These are phyloP conservation scores for Nomia melanderi DNA, from an alignment of 1,140 invertebrate genomes.

Conservation along the genomic window DNA sequence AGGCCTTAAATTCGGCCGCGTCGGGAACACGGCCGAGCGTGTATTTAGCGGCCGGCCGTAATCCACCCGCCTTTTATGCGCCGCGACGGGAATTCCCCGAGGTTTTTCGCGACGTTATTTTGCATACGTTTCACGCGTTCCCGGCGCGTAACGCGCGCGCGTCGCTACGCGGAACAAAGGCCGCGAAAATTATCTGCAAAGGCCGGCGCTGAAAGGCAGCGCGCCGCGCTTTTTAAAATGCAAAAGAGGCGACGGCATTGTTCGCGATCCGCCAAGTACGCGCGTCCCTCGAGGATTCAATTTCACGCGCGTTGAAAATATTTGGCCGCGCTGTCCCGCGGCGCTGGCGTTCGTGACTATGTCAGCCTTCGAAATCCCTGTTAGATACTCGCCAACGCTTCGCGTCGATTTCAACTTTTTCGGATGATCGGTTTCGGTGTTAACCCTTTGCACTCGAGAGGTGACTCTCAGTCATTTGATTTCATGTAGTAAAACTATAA, in stretches of 20 bases:
- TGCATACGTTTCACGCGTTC: not conserved
- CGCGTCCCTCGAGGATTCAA: slow-evolving; percentile 3
- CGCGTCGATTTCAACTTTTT: no score
- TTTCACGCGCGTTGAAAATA: not conserved
- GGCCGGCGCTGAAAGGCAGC: not conserved
- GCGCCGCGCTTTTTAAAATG: not conserved
- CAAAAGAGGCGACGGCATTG: not conserved
- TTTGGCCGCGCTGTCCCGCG: no score
- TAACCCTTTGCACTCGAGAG: no score
- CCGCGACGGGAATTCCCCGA: slow-evolving; percentile 39
- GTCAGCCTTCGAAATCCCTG: no score
- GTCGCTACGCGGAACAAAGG: slow-evolving; percentile 26
- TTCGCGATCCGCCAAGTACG: not conserved
- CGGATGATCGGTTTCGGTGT: no score
- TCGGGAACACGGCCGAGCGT: no score
- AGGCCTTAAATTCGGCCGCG: not conserved
- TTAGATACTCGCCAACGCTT: no score
- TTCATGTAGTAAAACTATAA: no score
- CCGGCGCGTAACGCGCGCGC: not conserved
- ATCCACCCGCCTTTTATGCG: slow-evolving; percentile 42
- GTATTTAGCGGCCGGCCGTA: not conserved
- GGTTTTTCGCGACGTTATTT: slow-evolving; percentile 31
- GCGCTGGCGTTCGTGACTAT: no score
- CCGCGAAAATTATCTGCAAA: slow-evolving; percentile 21
- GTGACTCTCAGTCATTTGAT: no score